phyloP scores from a whole-genome alignment of 2,888 invertebrate genomes.

The Plagiodera versicolora region DNA sequence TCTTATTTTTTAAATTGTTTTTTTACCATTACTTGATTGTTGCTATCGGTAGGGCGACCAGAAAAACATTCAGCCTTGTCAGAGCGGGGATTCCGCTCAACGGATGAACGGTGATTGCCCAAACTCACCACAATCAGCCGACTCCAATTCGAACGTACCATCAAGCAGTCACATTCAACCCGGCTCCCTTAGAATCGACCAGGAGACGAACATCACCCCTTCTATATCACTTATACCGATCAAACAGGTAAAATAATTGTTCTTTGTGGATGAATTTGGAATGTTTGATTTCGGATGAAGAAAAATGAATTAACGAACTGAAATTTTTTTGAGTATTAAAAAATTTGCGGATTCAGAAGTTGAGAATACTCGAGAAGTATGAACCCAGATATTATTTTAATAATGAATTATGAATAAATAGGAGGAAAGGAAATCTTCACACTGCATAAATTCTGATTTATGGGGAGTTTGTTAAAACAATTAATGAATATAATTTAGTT shows the following conservation, averaged over 20 bases:
- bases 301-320: no score
- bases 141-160: slow-evolving; percentile 74
- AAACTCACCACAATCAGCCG: slow-evolving; percentile 79
- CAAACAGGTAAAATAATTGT: slow-evolving; percentile 59
- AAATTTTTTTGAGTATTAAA: no score
- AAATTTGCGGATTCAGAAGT: no score
- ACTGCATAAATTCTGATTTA: no score
- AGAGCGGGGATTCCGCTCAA: slow-evolving; percentile 49
- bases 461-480: no score
- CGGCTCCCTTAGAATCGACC: slow-evolving; percentile 52
- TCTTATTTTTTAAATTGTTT: no score
- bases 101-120: slow-evolving; percentile 71
- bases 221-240: slow-evolving; percentile 86
- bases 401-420: no score
- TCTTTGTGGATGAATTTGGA: not conserved
- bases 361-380: no score
- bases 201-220: slow-evolving; percentile 71
- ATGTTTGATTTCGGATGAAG: no score
- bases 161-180: slow-evolving; percentile 65
- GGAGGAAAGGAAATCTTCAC: no score
- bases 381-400: no score
- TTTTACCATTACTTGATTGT: slow-evolving; percentile 12
- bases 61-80: slow-evolving; percentile 46
- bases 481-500: no score
- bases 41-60: slow-evolving; percentile 45